These are phyloP conservation scores for Oxyura jamaicensis DNA, from an alignment of 2,113 vertebrate species.

Conservation along the genomic window DNA sequence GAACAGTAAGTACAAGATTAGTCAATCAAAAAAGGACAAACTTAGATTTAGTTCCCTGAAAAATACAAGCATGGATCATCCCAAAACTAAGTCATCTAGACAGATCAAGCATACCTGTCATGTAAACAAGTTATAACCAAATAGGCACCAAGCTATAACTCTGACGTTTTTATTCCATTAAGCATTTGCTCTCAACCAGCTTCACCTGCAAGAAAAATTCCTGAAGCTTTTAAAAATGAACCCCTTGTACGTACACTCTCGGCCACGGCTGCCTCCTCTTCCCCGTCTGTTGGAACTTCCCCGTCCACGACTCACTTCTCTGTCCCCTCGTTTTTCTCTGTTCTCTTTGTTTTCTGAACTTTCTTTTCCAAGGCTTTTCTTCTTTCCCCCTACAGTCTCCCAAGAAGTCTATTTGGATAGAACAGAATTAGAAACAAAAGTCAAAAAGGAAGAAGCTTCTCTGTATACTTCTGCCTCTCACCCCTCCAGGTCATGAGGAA, in stretches of 20 bases:
- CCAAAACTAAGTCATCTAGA: background rate
- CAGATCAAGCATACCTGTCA: background rate
- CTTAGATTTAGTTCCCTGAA: background rate
- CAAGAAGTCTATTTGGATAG: slow-evolving; percentile 87
- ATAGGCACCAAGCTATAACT: background rate
- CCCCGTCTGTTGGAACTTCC: slow-evolving; percentile 86
- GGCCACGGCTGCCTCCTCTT: slow-evolving; percentile 83
- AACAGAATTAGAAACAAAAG: slow-evolving; percentile 31
- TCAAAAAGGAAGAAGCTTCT: background rate
- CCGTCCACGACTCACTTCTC: slow-evolving; percentile 86
- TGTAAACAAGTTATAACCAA: background rate
- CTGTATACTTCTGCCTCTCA: background rate
- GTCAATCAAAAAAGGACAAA: background rate
- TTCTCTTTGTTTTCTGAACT: slow-evolving; percentile 91
- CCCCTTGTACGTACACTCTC: slow-evolving; percentile 82
- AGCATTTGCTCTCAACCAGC: background rate
- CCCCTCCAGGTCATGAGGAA: background rate
- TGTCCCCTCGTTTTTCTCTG: slow-evolving; percentile 88
- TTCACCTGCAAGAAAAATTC: background rate
- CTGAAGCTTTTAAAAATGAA: background rate
- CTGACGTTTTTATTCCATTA: fast-evolving
- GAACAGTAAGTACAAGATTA: background rate
- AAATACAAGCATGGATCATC: background rate
- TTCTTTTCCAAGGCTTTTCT: slow-evolving; percentile 92
- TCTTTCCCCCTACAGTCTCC: slow-evolving; percentile 97